Percentiles rank a stretch among this genome's conserved stretches.
These are phyloP conservation scores for Synanthedon myopaeformis DNA, from an alignment of 2,888 invertebrate genomes.

Conservation along the genomic window DNA sequence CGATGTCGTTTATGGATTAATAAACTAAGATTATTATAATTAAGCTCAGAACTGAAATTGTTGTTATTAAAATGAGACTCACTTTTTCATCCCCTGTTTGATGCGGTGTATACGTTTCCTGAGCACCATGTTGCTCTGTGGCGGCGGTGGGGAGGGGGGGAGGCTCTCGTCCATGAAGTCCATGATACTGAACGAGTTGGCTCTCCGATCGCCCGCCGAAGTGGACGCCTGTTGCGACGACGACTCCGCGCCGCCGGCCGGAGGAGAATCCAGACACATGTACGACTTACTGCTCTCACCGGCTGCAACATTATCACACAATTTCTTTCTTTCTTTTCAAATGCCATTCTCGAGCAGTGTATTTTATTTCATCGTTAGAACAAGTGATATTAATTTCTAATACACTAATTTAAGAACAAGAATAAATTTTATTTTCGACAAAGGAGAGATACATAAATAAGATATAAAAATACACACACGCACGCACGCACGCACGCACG, in stretches of 20 bases:
- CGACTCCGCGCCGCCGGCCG: constrained; percentile 65
- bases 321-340: too few species aligned
- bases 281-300: constrained; percentile 70
- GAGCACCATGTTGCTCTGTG: constrained; percentile 87
- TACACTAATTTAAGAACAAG: too few species aligned
- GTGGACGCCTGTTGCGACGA: constrained; percentile 61
- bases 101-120: constrained; percentile 88
- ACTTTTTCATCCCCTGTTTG: constrained; percentile 89
- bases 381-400: too few species aligned
- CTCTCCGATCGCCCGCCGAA: constrained; percentile 57
- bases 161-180: constrained; percentile 59
- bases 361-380: too few species aligned
- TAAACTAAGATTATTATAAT: too few species aligned
- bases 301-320: constrained; percentile 31
- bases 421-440: too few species aligned
- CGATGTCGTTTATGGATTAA: too few species aligned
- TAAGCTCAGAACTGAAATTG: too few species aligned
- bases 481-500: too few species aligned
- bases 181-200: constrained; percentile 30
- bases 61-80: constrained; percentile 9
- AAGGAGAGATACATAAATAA: too few species aligned
- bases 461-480: too few species aligned
- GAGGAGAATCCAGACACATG: constrained; percentile 70
- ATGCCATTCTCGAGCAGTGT: too few species aligned
- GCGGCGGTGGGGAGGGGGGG: constrained; percentile 73